Conservation (phyloP, 2,888 invertebrate genomes). For the Diarsia rubi region DNA sequence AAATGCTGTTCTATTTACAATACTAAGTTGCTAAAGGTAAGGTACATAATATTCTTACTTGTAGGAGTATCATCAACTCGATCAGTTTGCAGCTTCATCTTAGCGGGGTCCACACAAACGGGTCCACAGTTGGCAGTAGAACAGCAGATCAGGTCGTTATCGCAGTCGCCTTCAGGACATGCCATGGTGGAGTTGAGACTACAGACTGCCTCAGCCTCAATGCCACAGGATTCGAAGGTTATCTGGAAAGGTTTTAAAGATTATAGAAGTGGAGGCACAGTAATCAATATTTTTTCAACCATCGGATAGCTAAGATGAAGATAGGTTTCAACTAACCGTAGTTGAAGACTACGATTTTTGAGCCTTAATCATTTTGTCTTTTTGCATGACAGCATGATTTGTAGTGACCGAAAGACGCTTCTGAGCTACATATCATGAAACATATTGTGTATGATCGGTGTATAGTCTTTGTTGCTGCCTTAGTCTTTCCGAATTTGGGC, state of each 20-base stretch:
- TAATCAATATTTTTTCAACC: background rate
- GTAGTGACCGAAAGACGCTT: background rate
- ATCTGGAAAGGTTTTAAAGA: slow-evolving; percentile 68
- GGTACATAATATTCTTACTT: slow-evolving; percentile 80
- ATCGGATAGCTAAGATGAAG: background rate
- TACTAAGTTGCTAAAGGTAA: background rate
- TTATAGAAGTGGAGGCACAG: background rate
- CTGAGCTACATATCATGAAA: no score
- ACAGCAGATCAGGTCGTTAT: slow-evolving; percentile 84
- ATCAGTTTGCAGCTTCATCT: slow-evolving; percentile 85
- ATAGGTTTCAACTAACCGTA: background rate
- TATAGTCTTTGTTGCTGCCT: no score
- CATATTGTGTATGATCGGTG: no score
- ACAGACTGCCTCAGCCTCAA: slow-evolving; percentile 85
- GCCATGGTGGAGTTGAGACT: slow-evolving; percentile 78
- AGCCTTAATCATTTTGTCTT: background rate
- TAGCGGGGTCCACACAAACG: slow-evolving; percentile 86
- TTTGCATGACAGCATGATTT: background rate
- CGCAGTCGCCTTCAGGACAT: slow-evolving; percentile 86
- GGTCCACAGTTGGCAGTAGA: slow-evolving; percentile 84
- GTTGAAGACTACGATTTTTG: no score
- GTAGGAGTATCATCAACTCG: slow-evolving; percentile 90
- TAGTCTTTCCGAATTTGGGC: background rate
- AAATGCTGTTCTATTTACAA: background rate
- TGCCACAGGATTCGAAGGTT: slow-evolving; percentile 87